Percentiles rank a stretch among this genome's conserved stretches.
Evolutionary conservation across 2,888 invertebrate species (phyloP).

Genomic region (Drosophila colorata): DNA sequence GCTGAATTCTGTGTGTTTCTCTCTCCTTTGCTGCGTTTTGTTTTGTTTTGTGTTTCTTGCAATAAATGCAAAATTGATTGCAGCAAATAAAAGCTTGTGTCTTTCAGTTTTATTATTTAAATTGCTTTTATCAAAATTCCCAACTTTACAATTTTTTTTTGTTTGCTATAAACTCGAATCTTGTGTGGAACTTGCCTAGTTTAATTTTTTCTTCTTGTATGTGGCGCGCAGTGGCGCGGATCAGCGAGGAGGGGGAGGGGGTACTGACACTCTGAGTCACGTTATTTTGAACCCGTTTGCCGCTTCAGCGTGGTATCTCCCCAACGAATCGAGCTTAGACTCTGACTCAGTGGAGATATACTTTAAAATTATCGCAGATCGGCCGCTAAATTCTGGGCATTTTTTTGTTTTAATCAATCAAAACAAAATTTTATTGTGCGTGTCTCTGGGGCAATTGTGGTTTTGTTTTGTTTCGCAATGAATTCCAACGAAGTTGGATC

Average conservation of each 20-base stretch:
- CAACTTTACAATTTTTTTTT: conserved; percentile 11
- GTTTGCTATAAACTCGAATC: not conserved
- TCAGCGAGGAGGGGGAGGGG: conserved; percentile 1
- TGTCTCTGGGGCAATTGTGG: not conserved
- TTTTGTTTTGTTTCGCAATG: not conserved
- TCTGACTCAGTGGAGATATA: conserved; percentile 30
- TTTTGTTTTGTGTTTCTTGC: conserved; percentile 23
- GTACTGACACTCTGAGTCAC: conserved; percentile 29
- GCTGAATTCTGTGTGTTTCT: conserved; percentile 53
- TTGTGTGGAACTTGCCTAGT: conserved; percentile 10
- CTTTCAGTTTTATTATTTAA: conserved; percentile 20
- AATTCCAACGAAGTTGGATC: not conserved
- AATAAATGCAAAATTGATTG: conserved; percentile 38
- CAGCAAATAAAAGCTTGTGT: conserved; percentile 9
- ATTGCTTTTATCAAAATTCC: conserved; percentile 18
- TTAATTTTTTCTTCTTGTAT: conserved; percentile 1
- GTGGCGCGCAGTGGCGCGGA: conserved; percentile 18
- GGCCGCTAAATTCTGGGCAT: not conserved
- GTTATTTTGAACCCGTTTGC: conserved; percentile 30
- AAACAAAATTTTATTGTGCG: not conserved
- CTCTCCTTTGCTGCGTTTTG: conserved; percentile 27
- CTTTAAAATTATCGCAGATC: not conserved
- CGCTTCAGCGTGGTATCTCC: conserved; percentile 23
- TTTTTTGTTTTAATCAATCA: conserved; percentile 5
- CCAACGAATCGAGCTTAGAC: conserved; percentile 10